These are phyloP conservation scores for Hipparchia semele DNA, from an alignment of 2,888 invertebrate genomes.

Conservation along the genomic window DNA sequence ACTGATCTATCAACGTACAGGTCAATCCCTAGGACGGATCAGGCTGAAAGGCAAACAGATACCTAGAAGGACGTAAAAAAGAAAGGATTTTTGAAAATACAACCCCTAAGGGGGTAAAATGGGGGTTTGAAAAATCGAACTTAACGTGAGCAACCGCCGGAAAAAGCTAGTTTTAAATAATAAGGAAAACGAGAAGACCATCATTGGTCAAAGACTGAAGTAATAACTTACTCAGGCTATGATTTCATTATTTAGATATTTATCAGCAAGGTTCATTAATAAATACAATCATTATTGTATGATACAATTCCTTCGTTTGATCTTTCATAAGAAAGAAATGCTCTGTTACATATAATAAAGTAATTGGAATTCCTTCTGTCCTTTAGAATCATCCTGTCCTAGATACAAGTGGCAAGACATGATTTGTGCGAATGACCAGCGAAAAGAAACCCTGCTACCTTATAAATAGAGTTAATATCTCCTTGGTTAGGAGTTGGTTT, in stretches of 20 bases:
- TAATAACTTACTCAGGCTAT: background rate
- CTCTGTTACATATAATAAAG: slow-evolving; percentile 66
- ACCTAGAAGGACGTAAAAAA: too few relatives aligned
- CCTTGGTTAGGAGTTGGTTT: slow-evolving; percentile 57
- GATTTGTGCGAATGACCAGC: slow-evolving; percentile 53
- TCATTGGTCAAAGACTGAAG: background rate
- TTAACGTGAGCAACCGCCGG: too few relatives aligned
- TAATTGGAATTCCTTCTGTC: slow-evolving; percentile 81
- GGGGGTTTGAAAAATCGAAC: too few relatives aligned
- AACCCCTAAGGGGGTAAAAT: too few relatives aligned
- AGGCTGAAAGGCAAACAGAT: too few relatives aligned
- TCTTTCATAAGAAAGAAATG: slow-evolving; percentile 37
- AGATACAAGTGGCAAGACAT: slow-evolving; percentile 78
- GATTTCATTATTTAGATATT: too few relatives aligned
- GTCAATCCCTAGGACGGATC: too few relatives aligned
- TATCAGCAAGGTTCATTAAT: too few relatives aligned
- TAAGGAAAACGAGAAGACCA: too few relatives aligned
- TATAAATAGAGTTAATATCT: slow-evolving; percentile 50
- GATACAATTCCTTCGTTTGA: slow-evolving; percentile 42
- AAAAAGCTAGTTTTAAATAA: too few relatives aligned
- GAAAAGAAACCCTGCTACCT: slow-evolving; percentile 48
- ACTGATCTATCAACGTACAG: too few relatives aligned
- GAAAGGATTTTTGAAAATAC: too few relatives aligned
- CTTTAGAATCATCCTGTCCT: slow-evolving; percentile 75
- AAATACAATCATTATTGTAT: slow-evolving; percentile 38